A percentile compares a stretch with the other conserved stretches of the same genome.
phyloP scores from a whole-genome alignment of 2,797 vertebrate species.

The Siniperca obscura region DNA sequence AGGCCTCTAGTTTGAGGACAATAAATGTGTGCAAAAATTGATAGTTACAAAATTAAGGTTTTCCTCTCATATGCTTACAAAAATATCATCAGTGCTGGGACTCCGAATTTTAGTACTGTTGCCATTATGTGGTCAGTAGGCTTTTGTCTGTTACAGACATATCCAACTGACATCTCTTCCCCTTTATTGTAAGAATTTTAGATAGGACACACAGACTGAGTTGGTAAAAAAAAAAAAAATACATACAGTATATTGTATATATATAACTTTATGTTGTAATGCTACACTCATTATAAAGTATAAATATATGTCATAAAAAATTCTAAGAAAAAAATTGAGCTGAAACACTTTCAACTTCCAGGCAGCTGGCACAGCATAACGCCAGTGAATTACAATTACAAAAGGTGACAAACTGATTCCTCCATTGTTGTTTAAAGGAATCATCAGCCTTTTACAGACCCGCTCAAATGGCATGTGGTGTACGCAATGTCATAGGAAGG shows the following conservation, averaged over 20 bases:
- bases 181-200: too few species aligned
- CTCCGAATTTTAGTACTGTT: too few species aligned
- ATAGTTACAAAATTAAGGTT: slow-evolving; percentile 9
- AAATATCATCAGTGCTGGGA: neutral
- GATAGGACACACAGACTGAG: too few species aligned
- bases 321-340: neutral
- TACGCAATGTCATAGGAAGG: slow-evolving; percentile 11
- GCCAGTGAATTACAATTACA: slow-evolving; percentile 22
- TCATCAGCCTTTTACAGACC: slow-evolving; percentile 3
- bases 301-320: too few species aligned
- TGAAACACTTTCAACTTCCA: slow-evolving; percentile 3
- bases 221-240: too few species aligned
- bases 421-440: slow-evolving; percentile 31
- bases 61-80: neutral
- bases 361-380: slow-evolving; percentile 10
- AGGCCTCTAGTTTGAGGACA: slow-evolving; percentile 8
- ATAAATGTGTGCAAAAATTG: slow-evolving; percentile 14
- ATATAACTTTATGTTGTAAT: too few species aligned
- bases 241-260: too few species aligned
- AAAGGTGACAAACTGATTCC: slow-evolving; percentile 19
- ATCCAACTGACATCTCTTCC: too few species aligned
- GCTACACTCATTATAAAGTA: too few species aligned
- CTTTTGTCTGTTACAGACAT: too few species aligned
- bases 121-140: too few species aligned
- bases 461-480: slow-evolving; percentile 9